phyloP scores from a whole-genome alignment of 2,888 invertebrate genomes.

The Orchesellides sinensis region DNA sequence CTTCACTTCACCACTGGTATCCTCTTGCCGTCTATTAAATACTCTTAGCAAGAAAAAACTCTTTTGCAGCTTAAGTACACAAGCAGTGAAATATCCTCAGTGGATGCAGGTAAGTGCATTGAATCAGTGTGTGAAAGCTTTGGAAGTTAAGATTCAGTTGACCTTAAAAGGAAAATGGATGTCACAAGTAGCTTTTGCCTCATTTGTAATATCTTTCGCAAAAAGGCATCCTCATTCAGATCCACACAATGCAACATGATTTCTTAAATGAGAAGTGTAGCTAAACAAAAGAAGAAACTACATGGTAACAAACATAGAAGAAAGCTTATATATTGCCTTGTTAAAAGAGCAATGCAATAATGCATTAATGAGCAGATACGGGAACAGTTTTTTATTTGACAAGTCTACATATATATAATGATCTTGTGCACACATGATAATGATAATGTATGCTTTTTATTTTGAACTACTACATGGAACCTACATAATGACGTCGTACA shows the following conservation, averaged over 20 bases:
- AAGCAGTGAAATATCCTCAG: background rate
- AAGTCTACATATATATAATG: background rate
- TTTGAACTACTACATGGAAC: background rate
- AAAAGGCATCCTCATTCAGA: background rate
- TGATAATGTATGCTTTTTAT: background rate
- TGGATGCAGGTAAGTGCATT: conserved; percentile 1
- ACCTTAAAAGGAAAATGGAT: conserved; percentile 67
- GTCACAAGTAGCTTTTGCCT: conserved; percentile 38
- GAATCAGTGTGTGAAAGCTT: conserved; percentile 52
- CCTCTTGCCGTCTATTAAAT: too few species aligned
- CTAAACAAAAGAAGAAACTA: conserved; percentile 33
- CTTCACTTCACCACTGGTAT: background rate
- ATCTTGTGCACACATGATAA: background rate
- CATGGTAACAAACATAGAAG: conserved; percentile 26
- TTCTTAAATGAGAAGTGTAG: conserved; percentile 36
- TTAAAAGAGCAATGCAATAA: too few species aligned
- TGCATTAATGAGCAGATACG: background rate
- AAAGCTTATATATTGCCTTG: conserved; percentile 28
- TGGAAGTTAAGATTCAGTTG: conserved; percentile 37
- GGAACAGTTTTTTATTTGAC: conserved; percentile 10
- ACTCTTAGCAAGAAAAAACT: background rate
- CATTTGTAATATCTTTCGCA: background rate
- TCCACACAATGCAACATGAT: conserved; percentile 10
- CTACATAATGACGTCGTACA: background rate
- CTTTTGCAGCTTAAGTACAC: background rate